Evolutionary conservation across 2,113 vertebrate genomes (phyloP), one percentile per base, ranked within the genome.

Genomic region (Corythornis vintsioides): DNA sequence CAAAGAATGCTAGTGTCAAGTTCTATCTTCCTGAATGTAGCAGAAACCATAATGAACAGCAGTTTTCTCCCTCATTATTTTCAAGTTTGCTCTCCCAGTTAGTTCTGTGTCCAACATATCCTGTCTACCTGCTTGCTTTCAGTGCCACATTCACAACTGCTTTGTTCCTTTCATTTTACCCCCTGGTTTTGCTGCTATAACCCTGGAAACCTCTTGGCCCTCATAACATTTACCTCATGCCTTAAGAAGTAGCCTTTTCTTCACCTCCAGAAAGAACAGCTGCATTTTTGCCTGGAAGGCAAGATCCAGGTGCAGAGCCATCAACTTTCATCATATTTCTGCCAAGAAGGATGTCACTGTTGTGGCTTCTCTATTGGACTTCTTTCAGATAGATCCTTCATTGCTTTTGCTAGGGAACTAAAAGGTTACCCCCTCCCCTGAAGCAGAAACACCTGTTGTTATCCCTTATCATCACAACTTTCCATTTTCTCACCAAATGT

Each of bases 31-130:
- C 48, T 83, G 72, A 73, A 67, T 26, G 18, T 42, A 88, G 56
- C 35, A 77, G 52, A 88, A 88, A 74, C 11, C 26, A 38, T 79
- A 88, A 84, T 7, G 53, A 91, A 91, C 43, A 88, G 47, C 60
- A 88, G 55, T 86, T 92, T 92, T 80, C 42, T 86, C 53, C 40
- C 77, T 95, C 72, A 38, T 94, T 93, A 78, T 92, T 90, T 95
- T 83, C 56, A 64, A 22, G 26, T 80, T 60, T 74, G 53, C 69
- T 89, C 89, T 47, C 89, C 31, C 29, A 40, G 50, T 86, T 63
- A 73, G 47, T 70, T 71, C 18, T 55, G 28, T 50, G n/a, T 38
- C 72, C 43, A 57, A 35, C 25, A 38, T 4, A 53, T 31, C 42
- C 43, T 76, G 35, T 22, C 52, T 88, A 70, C 48, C 25, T 73